A percentile compares a stretch with the other conserved stretches of the same genome.
These are phyloP conservation scores for Geranospiza caerulescens DNA, from an alignment of 2,797 vertebrate species.

Conservation along the genomic window DNA sequence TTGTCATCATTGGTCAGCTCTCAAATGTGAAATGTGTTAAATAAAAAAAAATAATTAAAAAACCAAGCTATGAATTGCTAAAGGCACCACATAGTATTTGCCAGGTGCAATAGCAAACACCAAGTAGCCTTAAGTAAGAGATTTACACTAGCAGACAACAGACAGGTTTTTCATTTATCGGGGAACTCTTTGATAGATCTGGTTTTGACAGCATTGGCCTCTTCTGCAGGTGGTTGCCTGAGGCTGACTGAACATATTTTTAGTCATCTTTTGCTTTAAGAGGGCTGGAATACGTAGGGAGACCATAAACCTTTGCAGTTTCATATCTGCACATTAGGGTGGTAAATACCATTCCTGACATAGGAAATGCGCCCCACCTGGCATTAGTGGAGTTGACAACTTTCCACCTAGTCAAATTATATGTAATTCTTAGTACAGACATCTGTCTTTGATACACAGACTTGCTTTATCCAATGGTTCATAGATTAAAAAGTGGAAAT, in stretches of 20 bases:
- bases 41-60: not conserved
- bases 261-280: not conserved
- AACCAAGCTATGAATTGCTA: not conserved
- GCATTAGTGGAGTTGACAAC: not conserved
- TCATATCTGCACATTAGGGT: not conserved
- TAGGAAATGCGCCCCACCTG: not conserved
- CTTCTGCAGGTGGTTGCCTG: constrained; percentile 52
- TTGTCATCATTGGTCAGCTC: not conserved
- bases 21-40: not conserved
- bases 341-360: not conserved
- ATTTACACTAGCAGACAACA: not conserved
- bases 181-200: not conserved
- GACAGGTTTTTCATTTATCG: not conserved
- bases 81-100: not conserved
- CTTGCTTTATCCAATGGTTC: not conserved
- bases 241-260: not conserved
- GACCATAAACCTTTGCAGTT: not conserved
- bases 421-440: not conserved
- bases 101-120: constrained; percentile 7
- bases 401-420: not conserved
- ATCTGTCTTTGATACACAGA: not conserved
- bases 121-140: not conserved
- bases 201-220: not conserved
- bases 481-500: not conserved
- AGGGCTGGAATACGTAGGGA: not conserved